Evolutionary conservation across 1,140 invertebrate species (phyloP).

Genomic region (Dreissena rostriformis): DNA sequence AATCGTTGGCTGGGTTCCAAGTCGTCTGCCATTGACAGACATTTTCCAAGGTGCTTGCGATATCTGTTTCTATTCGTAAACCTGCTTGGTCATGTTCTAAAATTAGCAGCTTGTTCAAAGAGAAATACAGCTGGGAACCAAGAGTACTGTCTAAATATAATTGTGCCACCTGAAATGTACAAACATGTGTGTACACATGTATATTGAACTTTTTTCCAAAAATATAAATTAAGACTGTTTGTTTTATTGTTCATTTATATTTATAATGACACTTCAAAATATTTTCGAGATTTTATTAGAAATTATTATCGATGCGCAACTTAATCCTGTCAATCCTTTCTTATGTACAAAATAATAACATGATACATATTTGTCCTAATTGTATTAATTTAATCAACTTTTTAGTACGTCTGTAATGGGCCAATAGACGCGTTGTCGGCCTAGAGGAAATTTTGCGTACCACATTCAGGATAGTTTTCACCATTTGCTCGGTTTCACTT

Average conservation of each 20-base stretch:
- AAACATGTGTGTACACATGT: not conserved
- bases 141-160: conserved; percentile 37
- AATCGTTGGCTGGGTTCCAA: conserved; percentile 18
- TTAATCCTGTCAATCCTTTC: no score
- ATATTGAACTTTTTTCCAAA: no score
- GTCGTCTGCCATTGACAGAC: conserved; percentile 42
- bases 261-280: no score
- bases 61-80: conserved; percentile 9
- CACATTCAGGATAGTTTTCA: conserved; percentile 38
- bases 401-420: no score
- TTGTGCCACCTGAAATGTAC: conserved; percentile 29
- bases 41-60: conserved; percentile 18
- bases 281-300: no score
- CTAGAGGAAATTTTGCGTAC: conserved; percentile 7
- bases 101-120: conserved; percentile 39
- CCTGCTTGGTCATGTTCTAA: conserved; percentile 36
- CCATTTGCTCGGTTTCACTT: conserved; percentile 36
- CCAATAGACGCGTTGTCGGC: no score
- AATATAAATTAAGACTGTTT: no score
- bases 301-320: no score
- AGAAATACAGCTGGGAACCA: conserved; percentile 13
- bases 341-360: no score
- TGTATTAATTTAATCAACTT: no score
- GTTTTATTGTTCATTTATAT: no score
- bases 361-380: no score